Evolutionary conservation across 2,888 invertebrate genomes (phyloP).

Genomic region (Brachylomia viminalis): DNA sequence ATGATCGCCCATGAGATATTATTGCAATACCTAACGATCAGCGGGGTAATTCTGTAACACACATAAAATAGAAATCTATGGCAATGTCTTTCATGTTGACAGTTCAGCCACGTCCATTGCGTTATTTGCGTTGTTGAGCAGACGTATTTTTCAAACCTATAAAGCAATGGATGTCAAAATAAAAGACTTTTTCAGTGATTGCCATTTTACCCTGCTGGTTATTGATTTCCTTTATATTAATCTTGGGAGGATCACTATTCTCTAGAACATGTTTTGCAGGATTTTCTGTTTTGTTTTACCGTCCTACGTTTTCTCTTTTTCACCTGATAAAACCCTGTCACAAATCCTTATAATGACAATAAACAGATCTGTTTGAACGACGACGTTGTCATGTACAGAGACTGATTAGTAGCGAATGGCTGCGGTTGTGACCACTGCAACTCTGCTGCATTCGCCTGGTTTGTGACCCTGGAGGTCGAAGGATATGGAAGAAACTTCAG

Average conservation of each 20-base stretch:
- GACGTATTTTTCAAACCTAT: neutral
- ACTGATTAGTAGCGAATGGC: constrained; percentile 77
- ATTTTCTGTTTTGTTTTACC: neutral
- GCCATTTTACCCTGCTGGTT: neutral
- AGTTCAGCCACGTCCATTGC: neutral
- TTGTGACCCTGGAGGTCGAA: constrained; percentile 32
- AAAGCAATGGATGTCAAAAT: neutral
- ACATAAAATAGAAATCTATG: neutral
- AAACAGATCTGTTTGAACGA: constrained; percentile 54
- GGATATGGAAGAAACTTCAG: constrained; percentile 44
- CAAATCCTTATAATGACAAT: constrained; percentile 36
- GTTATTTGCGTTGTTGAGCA: neutral
- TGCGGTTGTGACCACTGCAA: constrained; percentile 72
- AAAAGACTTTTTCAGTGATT: neutral
- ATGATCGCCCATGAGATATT: neutral
- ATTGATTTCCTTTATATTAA: neutral
- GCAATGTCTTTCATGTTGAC: neutral
- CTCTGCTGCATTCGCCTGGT: constrained; percentile 48
- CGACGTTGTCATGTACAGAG: constrained; percentile 70
- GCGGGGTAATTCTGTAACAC: neutral
- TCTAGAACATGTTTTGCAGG: neutral
- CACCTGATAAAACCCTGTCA: neutral
- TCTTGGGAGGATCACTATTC: neutral
- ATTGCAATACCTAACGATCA: neutral
- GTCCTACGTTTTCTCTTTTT: neutral